Base-by-base conservation (phyloP, 2,888 invertebrate species). In the Frankliniella intonsa region DNA sequence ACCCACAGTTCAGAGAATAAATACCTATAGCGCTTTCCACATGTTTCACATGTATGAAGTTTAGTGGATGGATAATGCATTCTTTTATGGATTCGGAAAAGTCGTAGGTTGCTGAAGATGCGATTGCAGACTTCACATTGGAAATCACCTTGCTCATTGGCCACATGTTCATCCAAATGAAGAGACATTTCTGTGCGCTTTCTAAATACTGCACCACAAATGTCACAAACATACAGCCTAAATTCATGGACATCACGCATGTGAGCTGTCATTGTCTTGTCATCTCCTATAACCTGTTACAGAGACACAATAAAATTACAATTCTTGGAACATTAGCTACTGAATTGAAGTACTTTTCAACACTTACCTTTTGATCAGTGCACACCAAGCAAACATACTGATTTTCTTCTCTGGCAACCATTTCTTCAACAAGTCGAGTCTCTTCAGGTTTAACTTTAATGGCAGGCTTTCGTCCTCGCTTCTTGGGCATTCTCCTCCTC, bases 151-250 rank as follows among this genome's bases (percentile, higher is more conserved):
- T 91, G 91, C 85, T 92, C 91, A 55, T 90, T 89, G 12, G 90
- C 90, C 51, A 92, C 90, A 83, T 91, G 91, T 82, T 91, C 90
- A 84, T 92, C 92, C 79, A 93, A 87, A 87, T 94, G 94, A 10
- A 83, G 83, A 0, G 90, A 90, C 9, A 93, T 89, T 82, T 92
- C 92, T n/a, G 89, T 90, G 25, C 93, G 88, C 84, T 91, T 92
- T 80, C 90, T 87, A 86, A 94, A 92, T 81, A 93, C 91, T 49
- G 89, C 88, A 0, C 92, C 92, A 86, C 95, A 95, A 9, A 92
- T 88, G 83, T 92, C 92, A 84, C 95, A 95, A 81, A 94, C 91
- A 86, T 94, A 93, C 3, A 93, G 86, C 0, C 92, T 89, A 0
- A 91, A 84, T 10, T 91, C 91, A 86, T 95, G 95, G 0, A 85